Conservation (phyloP, 2,113 vertebrate genomes). For the Corythornis vintsioides region DNA sequence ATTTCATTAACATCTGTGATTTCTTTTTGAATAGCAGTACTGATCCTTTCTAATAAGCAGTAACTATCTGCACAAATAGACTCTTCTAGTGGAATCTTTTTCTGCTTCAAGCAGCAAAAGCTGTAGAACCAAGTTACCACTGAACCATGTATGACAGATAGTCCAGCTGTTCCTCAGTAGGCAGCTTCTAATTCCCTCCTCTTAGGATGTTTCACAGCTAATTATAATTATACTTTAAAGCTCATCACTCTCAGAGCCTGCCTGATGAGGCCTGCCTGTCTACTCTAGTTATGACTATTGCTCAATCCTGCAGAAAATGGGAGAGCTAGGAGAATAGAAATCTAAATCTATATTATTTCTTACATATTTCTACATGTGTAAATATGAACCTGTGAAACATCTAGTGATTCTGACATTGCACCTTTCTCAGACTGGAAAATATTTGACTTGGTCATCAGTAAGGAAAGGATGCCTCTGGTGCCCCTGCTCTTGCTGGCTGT, state of each 20-base stretch:
- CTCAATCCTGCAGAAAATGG: background rate
- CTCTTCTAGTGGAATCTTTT: background rate
- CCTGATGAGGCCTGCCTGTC: background rate
- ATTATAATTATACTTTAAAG: slow-evolving; percentile 19
- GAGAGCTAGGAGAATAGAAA: background rate
- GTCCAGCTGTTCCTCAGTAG: background rate
- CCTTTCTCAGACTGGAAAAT: background rate
- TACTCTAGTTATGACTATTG: background rate
- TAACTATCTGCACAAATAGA: background rate
- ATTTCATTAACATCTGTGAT: background rate
- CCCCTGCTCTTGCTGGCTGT: background rate
- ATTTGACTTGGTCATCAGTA: background rate
- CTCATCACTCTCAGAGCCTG: background rate
- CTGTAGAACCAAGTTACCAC: background rate
- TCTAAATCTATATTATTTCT: background rate
- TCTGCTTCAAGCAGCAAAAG: background rate
- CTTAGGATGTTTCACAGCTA: slow-evolving; percentile 11
- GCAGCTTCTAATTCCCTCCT: slow-evolving; percentile 8
- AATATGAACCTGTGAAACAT: background rate
- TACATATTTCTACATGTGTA: background rate
- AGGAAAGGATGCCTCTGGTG: background rate
- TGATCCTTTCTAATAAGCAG: background rate
- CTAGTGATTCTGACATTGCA: background rate
- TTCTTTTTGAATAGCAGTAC: background rate
- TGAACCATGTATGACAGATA: background rate